Evolutionary conservation across 2,888 invertebrate species (phyloP).

Genomic region (Drosophila hamatofila): DNA sequence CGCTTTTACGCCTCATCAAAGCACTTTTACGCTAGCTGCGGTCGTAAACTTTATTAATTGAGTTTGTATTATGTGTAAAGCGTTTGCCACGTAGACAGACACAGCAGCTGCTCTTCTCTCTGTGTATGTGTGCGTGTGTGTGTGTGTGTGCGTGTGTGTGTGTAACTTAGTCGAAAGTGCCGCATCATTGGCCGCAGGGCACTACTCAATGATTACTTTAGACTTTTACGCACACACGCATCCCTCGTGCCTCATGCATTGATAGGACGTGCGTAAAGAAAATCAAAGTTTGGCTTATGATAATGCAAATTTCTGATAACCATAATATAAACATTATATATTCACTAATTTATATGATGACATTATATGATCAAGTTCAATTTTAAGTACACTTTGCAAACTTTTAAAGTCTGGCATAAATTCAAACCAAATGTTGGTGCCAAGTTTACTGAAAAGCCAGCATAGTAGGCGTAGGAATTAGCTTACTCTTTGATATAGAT

Average conservation of each 20-base stretch:
- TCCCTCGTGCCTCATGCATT: not conserved
- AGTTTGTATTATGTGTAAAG: slow-evolving; percentile 65
- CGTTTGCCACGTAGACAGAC: slow-evolving; percentile 4
- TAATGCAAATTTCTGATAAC: slow-evolving; percentile 52
- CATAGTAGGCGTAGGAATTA: not conserved
- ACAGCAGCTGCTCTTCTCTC: not conserved
- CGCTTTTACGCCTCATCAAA: slow-evolving; percentile 74
- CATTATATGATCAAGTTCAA: slow-evolving; percentile 14
- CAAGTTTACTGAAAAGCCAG: not conserved
- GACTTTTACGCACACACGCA: slow-evolving; percentile 18
- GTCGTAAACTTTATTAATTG: slow-evolving; percentile 75
- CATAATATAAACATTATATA: slow-evolving; percentile 21
- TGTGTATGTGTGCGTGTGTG: no score
- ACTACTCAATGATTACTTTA: slow-evolving; percentile 53
- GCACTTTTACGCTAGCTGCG: slow-evolving; percentile 64
- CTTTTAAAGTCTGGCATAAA: slow-evolving; percentile 11
- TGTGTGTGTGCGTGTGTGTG: not conserved
- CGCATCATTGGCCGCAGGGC: slow-evolving; percentile 47
- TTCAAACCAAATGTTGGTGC: not conserved
- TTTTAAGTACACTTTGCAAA: slow-evolving; percentile 21
- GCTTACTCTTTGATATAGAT: not conserved
- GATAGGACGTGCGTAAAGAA: slow-evolving; percentile 15
- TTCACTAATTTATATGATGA: slow-evolving; percentile 28
- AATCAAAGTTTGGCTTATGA: slow-evolving; percentile 52
- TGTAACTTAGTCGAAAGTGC: slow-evolving; percentile 35